Conservation (phyloP, 2,113 vertebrate species). For the Semnornis frantzii region DNA sequence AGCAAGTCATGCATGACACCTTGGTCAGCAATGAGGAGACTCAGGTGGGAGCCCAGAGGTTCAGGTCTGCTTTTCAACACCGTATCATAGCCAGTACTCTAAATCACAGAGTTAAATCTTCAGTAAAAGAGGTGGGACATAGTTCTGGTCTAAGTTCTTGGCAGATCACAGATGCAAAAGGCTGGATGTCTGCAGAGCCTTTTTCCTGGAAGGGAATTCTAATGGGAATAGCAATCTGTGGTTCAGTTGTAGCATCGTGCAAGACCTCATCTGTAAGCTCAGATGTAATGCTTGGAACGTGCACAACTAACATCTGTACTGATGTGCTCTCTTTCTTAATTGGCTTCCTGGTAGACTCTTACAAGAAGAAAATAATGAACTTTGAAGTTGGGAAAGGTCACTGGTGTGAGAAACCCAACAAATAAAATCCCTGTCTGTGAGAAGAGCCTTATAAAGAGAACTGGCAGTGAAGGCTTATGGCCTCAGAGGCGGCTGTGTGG, state of each 20-base stretch:
- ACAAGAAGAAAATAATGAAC: not conserved
- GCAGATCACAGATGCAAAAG: not conserved
- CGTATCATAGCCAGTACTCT: not conserved
- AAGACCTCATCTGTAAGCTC: not conserved
- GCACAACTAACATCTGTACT: not conserved
- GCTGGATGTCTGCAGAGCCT: not conserved
- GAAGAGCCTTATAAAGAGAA: not conserved
- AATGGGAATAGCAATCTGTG: not conserved
- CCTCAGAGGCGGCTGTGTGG: not conserved
- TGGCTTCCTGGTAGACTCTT: not conserved
- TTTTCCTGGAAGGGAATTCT: not conserved
- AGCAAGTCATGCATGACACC: not conserved
- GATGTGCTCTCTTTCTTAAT: not conserved
- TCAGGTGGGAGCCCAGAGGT: not conserved
- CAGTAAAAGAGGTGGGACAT: not conserved
- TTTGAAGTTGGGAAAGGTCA: not conserved
- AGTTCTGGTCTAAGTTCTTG: not conserved
- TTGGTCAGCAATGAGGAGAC: not conserved
- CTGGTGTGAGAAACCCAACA: not conserved
- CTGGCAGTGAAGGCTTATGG: not conserved
- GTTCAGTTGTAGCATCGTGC: not conserved
- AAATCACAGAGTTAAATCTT: not conserved
- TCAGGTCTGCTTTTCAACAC: not conserved
- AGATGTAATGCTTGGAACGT: not conserved
- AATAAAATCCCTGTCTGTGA: not conserved